phyloP scores from a whole-genome alignment of 2,888 invertebrate species.

The Epicampocera succincta region DNA sequence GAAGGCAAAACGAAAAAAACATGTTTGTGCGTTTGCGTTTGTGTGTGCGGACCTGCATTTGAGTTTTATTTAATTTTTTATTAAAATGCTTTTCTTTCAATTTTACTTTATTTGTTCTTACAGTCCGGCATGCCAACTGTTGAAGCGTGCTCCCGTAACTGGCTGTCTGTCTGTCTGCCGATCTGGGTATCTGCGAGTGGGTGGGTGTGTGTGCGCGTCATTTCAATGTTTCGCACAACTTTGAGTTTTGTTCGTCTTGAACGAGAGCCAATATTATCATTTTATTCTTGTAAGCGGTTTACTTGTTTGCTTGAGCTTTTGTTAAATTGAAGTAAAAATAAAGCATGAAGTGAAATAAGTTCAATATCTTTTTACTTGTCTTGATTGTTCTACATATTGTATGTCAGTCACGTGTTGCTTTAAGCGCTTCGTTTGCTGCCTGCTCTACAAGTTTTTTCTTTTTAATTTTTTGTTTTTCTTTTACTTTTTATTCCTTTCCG shows the following conservation, averaged over 20 bases:
- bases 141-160: not conserved
- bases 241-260: constrained; percentile 48
- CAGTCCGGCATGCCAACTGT: constrained; percentile 32
- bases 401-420: constrained; percentile 70
- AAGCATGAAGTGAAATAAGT: constrained; percentile 45
- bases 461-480: not conserved
- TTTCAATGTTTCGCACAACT: not conserved
- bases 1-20: too few species aligned
- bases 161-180: not conserved
- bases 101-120: constrained; percentile 52
- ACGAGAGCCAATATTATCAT: constrained; percentile 50
- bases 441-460: constrained; percentile 16
- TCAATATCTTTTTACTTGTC: constrained; percentile 50
- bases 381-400: constrained; percentile 65
- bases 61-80: constrained; percentile 52
- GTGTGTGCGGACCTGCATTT: constrained; percentile 30
- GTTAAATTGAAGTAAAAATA: constrained; percentile 42
- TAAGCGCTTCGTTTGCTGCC: constrained; percentile 66
- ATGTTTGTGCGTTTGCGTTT: not conserved
- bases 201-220: not conserved
- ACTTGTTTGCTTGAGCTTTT: constrained; percentile 54
- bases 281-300: constrained; percentile 54
- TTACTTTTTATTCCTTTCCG: constrained; percentile 8
- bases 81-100: constrained; percentile 64
- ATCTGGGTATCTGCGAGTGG: not conserved